A percentile compares a stretch with the other conserved stretches of the same genome.
Conservation (phyloP, 2,113 vertebrate genomes). For the Hyperopisus bebe region DNA sequence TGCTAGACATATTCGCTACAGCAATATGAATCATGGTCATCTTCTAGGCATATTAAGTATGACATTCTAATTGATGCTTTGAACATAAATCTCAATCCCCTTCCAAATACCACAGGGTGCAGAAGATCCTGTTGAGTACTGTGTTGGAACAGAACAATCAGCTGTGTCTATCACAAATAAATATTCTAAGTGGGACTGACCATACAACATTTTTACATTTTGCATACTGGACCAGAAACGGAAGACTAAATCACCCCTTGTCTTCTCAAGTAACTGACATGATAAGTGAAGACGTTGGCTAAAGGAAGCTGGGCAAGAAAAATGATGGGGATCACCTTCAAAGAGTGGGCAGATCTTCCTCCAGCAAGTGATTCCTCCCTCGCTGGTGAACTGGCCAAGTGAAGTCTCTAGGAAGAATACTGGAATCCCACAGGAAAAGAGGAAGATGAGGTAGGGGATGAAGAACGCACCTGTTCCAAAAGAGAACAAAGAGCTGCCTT, state of each 20-base stretch:
- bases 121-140: background rate
- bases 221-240: background rate
- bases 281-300: background rate
- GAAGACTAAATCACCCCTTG: background rate
- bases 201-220: background rate
- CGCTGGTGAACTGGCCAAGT: conserved; percentile 86
- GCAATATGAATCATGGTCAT: background rate
- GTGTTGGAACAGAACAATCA: background rate
- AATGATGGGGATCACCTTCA: conserved; percentile 68
- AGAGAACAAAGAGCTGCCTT: background rate
- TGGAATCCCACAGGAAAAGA: conserved; percentile 88
- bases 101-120: background rate
- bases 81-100: background rate
- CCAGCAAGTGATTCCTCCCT: conserved; percentile 89
- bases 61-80: background rate
- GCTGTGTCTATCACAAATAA: background rate
- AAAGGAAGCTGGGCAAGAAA: background rate
- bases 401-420: conserved; percentile 86
- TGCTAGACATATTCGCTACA: background rate
- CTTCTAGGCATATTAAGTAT: background rate
- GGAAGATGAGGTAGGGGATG: conserved; percentile 94
- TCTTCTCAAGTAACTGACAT: background rate
- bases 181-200: background rate
- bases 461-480: conserved; percentile 80
- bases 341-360: conserved; percentile 85